Conservation (phyloP, 2,888 invertebrate species). For the Drosophila seclusa region DNA sequence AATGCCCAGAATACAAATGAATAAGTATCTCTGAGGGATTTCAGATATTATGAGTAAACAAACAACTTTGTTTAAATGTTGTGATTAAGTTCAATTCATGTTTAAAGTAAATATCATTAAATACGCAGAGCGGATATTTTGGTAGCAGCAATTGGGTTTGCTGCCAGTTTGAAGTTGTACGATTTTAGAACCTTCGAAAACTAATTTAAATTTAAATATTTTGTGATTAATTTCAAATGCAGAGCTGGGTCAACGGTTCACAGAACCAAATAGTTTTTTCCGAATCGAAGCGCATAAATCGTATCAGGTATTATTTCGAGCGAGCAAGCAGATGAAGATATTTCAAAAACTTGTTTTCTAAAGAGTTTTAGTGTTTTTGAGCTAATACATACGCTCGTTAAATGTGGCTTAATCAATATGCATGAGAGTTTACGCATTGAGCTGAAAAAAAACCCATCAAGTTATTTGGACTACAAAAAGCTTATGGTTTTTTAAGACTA, state of each 20-base stretch:
- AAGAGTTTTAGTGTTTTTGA: neutral
- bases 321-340: neutral
- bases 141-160: neutral
- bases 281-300: neutral
- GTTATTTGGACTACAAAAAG: neutral
- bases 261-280: neutral
- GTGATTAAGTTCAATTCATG: neutral
- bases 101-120: neutral
- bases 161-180: neutral
- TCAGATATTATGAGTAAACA: neutral
- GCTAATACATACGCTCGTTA: neutral
- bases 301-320: neutral
- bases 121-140: neutral
- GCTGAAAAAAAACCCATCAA: neutral
- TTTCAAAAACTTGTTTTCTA: constrained; percentile 3
- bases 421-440: neutral
- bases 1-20: neutral
- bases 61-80: neutral
- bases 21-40: neutral
- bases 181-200: neutral
- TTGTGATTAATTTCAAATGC: neutral
- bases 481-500: neutral
- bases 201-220: neutral
- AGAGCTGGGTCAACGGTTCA: neutral
- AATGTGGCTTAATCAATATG: neutral